phyloP scores from a whole-genome alignment of 1,140 invertebrate genomes.

The Dendrolimus punctatus region DNA sequence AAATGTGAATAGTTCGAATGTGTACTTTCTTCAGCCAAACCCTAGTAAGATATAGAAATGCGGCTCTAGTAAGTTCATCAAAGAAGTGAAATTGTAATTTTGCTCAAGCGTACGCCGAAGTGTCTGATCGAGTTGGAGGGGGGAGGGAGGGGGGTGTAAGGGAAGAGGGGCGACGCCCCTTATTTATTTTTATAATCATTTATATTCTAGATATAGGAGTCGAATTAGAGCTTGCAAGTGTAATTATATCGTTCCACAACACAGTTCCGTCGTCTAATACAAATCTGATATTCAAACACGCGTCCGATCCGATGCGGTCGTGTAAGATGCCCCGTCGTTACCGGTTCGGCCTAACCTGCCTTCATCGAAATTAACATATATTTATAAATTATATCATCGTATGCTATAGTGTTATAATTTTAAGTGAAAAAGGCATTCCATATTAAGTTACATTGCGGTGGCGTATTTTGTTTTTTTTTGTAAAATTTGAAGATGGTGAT shows the following conservation, averaged over 20 bases:
- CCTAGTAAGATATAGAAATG: not conserved
- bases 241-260: constrained; percentile 22
- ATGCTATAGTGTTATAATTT: constrained; percentile 9
- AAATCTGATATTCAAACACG: not conserved
- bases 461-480: constrained; percentile 27
- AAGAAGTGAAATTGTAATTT: constrained; percentile 16
- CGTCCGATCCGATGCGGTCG: not conserved
- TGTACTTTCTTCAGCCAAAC: too few relatives aligned
- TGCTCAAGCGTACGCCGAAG: constrained; percentile 42
- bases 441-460: constrained; percentile 57
- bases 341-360: not conserved
- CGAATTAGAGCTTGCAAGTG: constrained; percentile 41
- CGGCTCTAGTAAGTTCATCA: not conserved
- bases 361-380: not conserved
- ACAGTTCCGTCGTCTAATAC: not conserved
- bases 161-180: constrained; percentile 41
- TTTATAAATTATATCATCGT: not conserved
- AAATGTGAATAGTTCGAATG: too few relatives aligned
- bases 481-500: not conserved
- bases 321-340: not conserved
- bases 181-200: constrained; percentile 70
- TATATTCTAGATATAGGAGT: constrained; percentile 61
- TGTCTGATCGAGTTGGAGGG: constrained; percentile 19
- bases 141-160: constrained; percentile 20
- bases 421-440: constrained; percentile 70